Base-by-base conservation (phyloP, 2,888 invertebrate genomes). In the Miltochrista miniata region DNA sequence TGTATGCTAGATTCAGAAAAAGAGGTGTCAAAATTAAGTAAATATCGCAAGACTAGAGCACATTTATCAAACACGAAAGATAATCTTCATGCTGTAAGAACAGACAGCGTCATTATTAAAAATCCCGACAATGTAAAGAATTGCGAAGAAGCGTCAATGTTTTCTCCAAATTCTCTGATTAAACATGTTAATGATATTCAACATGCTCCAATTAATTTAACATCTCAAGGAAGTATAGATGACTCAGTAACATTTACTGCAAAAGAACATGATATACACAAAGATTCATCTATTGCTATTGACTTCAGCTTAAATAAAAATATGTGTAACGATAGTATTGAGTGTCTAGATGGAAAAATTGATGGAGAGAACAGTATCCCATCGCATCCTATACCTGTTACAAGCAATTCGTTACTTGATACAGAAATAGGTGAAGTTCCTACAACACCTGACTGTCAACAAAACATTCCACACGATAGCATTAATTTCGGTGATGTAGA, bases 81-180 rank as follows among this genome's bases (percentile, higher is more conserved):
- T 44, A 68, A 61, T 46, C 51, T 61, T 41, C 79, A 76, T 57
- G 66, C 68, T 56, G 58, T 75, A 35, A 79, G 91, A 74, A 89
- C 83, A 33, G 85, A 91, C 56, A 91, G 91, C 69, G 91, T 91
- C 1, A 91, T 91, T 31, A 90, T 90, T 54, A 89, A 90, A 79
- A 91, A 90, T 75, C 90, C 90, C 10, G 91, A 91, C 55, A 90
- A 83, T 61, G 56, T 61, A 2, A 85, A 81, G 68, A 71, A 62
- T 46, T 61, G 60, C 39, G 81, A 82, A 54, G 72, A 77, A 45
- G 68, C 53, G 52, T 48, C 56, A 1, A 66, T 57, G 29, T 54
- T 54, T 39, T 46, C 53, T 12, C 29, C 53, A 7, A 54, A 59
- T 48, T 39, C 33, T 43, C 40, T 56, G 18, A 54, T 49, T 51